These are phyloP conservation scores for Aporophyla lueneburgensis DNA, from an alignment of 2,888 invertebrate species.

Conservation along the genomic window DNA sequence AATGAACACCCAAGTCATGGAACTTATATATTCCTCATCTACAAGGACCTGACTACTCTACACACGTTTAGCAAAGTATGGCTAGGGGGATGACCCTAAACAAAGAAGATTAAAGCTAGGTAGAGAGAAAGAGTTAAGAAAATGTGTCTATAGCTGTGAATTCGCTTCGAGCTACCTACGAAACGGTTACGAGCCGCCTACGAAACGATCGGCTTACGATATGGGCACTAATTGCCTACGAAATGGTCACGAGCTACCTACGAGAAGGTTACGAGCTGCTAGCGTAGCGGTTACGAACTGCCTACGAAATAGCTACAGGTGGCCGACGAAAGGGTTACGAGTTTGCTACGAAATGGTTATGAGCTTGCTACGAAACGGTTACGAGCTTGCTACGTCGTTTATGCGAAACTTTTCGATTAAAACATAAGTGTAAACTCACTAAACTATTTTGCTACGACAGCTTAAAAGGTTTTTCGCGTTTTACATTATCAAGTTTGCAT, in stretches of 20 bases:
- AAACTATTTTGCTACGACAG: background rate
- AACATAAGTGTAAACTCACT: background rate
- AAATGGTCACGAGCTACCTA: no score
- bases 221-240: background rate
- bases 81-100: background rate
- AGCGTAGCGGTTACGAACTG: constrained; percentile 3
- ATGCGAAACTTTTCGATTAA: background rate
- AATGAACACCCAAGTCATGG: background rate
- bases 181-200: background rate
- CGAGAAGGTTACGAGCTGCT: background rate
- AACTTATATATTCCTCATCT: background rate
- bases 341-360: background rate
- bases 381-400: background rate
- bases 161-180: background rate
- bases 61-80: background rate
- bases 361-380: background rate
- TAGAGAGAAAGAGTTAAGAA: background rate
- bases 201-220: background rate
- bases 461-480: constrained; percentile 1
- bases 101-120: background rate
- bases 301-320: background rate
- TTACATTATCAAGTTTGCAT: constrained; percentile 5
- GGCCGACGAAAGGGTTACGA: background rate
- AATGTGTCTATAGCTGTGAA: background rate
- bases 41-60: background rate